Conservation (phyloP, 2,113 vertebrate genomes). For the Poeciliopsis prolifica region DNA sequence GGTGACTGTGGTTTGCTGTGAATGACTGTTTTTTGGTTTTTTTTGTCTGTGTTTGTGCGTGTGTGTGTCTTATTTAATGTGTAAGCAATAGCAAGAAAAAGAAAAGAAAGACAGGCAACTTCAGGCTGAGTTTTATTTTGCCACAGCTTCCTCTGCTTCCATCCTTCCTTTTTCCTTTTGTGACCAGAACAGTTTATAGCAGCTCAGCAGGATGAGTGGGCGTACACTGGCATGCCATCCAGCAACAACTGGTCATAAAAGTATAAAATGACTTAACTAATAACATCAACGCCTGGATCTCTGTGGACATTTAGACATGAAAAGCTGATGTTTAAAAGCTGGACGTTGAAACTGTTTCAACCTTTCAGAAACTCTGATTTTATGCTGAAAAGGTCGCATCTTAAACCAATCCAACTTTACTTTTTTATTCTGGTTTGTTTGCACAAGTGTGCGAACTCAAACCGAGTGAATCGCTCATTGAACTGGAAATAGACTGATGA, state of each 20-base stretch:
- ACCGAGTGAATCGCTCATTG: not conserved
- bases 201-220: not conserved
- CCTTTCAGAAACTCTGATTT: not conserved
- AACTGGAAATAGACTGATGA: not conserved
- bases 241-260: not conserved
- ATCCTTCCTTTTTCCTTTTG: constrained; percentile 32
- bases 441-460: not conserved
- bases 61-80: constrained; percentile 17
- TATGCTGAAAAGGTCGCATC: not conserved
- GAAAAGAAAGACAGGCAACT: constrained; percentile 79
- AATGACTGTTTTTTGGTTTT: constrained; percentile 9
- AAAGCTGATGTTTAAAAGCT: no score
- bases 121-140: constrained; percentile 80
- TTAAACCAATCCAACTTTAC: not conserved
- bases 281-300: not conserved
- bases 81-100: constrained; percentile 80
- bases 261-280: not conserved
- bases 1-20: constrained; percentile 50
- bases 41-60: constrained; percentile 29
- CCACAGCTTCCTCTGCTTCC: constrained; percentile 79
- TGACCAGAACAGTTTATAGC: constrained; percentile 9
- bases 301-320: not conserved
- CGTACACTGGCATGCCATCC: not conserved
- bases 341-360: no score
- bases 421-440: not conserved